phyloP scores from a whole-genome alignment of 2,888 invertebrate species.

The Clusia tigrina region DNA sequence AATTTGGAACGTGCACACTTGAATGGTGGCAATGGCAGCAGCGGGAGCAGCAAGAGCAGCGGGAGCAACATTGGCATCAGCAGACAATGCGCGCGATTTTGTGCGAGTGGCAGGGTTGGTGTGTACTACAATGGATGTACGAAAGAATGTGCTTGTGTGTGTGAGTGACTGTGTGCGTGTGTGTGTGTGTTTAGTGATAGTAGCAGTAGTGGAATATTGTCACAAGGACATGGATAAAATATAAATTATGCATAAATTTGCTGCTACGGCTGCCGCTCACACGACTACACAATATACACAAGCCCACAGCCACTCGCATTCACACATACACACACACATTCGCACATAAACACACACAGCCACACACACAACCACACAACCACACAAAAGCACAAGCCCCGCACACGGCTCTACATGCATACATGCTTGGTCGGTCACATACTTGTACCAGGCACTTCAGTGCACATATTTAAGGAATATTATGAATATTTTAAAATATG shows the following conservation, averaged over 20 bases:
- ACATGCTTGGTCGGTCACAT: neutral
- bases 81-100: neutral
- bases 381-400: neutral
- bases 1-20: neutral
- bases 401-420: neutral
- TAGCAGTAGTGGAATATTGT: neutral
- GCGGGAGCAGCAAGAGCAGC: neutral
- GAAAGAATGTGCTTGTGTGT: neutral
- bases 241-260: slow-evolving; percentile 21
- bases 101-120: neutral
- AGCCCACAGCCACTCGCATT: neutral
- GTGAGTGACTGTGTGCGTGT: neutral
- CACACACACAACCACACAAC: neutral
- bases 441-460: neutral
- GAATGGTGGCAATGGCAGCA: neutral
- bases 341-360: neutral
- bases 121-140: neutral
- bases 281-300: neutral
- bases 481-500: slow-evolving; percentile 17
- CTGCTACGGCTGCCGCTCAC: neutral
- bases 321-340: neutral
- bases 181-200: neutral
- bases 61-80: neutral
- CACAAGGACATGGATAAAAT: slow-evolving; percentile 14
- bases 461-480: slow-evolving; percentile 19